Evolutionary conservation across 2,113 vertebrate species (phyloP).

Genomic region (Tichodroma muraria): DNA sequence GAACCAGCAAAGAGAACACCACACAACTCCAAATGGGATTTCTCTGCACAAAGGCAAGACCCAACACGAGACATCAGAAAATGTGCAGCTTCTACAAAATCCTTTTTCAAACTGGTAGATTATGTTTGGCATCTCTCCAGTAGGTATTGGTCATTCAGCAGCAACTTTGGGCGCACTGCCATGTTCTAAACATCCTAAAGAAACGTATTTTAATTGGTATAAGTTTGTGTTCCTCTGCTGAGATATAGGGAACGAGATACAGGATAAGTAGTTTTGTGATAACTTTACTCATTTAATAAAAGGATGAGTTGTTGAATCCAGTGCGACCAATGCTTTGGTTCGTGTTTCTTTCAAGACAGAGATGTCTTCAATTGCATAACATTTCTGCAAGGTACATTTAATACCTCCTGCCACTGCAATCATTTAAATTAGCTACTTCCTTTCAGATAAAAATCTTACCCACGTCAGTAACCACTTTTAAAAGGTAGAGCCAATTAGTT

Average conservation of each 20-base stretch:
- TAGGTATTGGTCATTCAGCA: neutral
- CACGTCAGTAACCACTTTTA: neutral
- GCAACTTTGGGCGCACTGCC: neutral
- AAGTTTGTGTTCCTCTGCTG: neutral
- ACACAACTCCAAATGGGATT: neutral
- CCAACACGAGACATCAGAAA: neutral
- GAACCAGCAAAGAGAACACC: neutral
- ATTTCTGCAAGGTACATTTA: constrained; percentile 40
- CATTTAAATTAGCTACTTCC: constrained; percentile 20
- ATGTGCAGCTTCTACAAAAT: neutral
- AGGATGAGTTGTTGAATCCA: neutral
- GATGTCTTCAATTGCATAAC: neutral
- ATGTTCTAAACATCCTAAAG: neutral
- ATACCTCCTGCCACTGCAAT: neutral
- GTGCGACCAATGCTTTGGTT: neutral
- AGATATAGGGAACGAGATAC: neutral
- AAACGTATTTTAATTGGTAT: neutral
- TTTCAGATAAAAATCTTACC: constrained; percentile 27
- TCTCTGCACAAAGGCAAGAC: neutral
- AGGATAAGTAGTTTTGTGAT: neutral
- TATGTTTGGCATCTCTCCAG: neutral
- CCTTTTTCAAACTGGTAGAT: neutral
- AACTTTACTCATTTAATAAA: neutral
- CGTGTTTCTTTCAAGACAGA: neutral
- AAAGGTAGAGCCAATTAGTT: constrained; percentile 5